Base-by-base conservation (phyloP, 2,797 vertebrate species). In the Corythornis leucogaster region DNA sequence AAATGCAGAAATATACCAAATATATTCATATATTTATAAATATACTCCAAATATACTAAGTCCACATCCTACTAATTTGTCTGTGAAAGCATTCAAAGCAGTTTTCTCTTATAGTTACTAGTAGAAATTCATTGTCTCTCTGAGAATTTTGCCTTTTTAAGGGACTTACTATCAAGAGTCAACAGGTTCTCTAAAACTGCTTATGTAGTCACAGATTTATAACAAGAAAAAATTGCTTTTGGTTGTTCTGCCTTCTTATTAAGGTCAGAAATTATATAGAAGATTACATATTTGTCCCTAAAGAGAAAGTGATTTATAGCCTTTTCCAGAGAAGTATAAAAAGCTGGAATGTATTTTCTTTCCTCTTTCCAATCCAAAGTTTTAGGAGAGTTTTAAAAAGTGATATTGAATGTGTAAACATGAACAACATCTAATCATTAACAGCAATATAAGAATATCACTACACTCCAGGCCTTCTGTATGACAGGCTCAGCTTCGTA, bases 261-360 rank as follows among this genome's bases (percentile, higher is more conserved):
- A 93, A 91, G 30, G 70, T 90, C 74, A 78, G 50, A 82, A 61
- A 92, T 94, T 85, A 89, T 74, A 82, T 21, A 85, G 38, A 9
- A 83, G 85, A 94, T 85, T 78, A 68, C 25, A 30, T 68, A 93
- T 69, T 84, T 85, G 15, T 90, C 66, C 33, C 74, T 43, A 71
- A 75, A 87, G 66, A 80, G 33, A 70, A 80, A 75, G 15, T 57
- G 58, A 88, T 85, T 88, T 50, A 80, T 58, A 75, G 54, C n/a
- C 14, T 93, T 90, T 80, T 18, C 25, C 46, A 75, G 22, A 62
- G 30, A 78, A 6, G 5, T 61, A 25, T 66, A 78, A 80, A 89
- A 93, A 78, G 5, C 7, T 75, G 38, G 8, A 64, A 90, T 45
- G 63, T 30, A n/a, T 75, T 70, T 91, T 77, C 26, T 70, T 70